Evolutionary conservation across 2,888 invertebrate species (phyloP).

Genomic region (Tetramorium bicarinatum): DNA sequence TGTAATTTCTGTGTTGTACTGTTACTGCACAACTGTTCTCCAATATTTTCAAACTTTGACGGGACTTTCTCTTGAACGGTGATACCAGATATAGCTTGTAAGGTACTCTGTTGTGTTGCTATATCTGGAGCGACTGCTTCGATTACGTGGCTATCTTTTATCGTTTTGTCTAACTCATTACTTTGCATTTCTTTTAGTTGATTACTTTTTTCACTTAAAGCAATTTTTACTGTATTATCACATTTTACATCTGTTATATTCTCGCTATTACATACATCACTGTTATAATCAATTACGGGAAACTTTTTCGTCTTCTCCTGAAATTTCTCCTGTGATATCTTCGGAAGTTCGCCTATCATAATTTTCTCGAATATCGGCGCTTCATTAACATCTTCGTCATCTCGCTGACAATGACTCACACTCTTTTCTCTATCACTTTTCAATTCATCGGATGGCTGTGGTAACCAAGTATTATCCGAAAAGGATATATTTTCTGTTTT

Average conservation of each 20-base stretch:
- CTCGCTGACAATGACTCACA: conserved; percentile 45
- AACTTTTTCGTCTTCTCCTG: conserved; percentile 81
- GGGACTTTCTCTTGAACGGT: not conserved
- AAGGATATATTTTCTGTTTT: conserved; percentile 54
- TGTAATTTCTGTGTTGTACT: not conserved
- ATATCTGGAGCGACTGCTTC: not conserved
- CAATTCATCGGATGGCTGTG: conserved; percentile 26
- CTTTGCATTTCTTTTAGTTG: conserved; percentile 70
- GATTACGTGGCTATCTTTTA: not conserved
- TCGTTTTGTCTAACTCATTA: conserved; percentile 6
- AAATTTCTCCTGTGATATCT: conserved; percentile 78
- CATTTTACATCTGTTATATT: conserved; percentile 68
- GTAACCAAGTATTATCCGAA: conserved; percentile 9
- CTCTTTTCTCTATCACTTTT: conserved; percentile 61
- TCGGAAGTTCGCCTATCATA: conserved; percentile 79
- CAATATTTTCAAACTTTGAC: conserved; percentile 19
- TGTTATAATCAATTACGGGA: conserved; percentile 80
- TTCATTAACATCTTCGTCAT: conserved; percentile 81
- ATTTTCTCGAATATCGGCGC: conserved; percentile 82
- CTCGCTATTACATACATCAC: conserved; percentile 62
- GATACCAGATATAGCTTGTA: not conserved
- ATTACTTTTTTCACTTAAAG: conserved; percentile 72
- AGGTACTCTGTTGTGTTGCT: not conserved
- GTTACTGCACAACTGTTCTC: conserved; percentile 9
- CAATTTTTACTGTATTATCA: conserved; percentile 70